phyloP scores from a whole-genome alignment of 1,140 invertebrate genomes.

The Drosophila murphyi region DNA sequence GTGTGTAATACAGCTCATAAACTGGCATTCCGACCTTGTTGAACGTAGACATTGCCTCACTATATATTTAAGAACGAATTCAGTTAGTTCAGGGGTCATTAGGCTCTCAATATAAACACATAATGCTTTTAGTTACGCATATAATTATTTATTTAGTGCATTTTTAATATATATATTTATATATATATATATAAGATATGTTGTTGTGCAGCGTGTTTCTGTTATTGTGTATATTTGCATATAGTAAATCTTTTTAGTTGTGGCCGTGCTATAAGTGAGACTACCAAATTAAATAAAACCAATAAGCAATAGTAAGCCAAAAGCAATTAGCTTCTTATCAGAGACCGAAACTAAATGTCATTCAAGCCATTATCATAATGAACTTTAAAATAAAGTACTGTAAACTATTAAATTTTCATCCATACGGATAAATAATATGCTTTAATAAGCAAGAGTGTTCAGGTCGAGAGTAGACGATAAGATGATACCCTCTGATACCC shows the following conservation, averaged over 20 bases:
- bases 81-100: neutral
- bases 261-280: neutral
- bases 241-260: neutral
- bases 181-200: too few species aligned
- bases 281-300: neutral
- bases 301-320: neutral
- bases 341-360: neutral
- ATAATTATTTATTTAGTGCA: neutral
- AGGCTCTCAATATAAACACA: neutral
- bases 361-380: too few species aligned
- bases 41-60: neutral
- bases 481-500: too few species aligned
- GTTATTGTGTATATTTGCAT: neutral
- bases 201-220: neutral
- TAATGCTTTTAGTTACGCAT: conserved; percentile 1
- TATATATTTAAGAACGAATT: neutral
- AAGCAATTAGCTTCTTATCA: neutral
- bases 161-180: neutral
- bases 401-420: too few species aligned
- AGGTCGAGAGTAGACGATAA: too few species aligned
- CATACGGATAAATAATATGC: too few species aligned
- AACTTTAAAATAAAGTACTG: too few species aligned
- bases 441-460: too few species aligned
- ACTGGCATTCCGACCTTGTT: neutral
- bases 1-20: conserved; percentile 33